Evolutionary conservation across 2,888 invertebrate genomes (phyloP).

Genomic region (Hirtodrosophila histrioides): DNA sequence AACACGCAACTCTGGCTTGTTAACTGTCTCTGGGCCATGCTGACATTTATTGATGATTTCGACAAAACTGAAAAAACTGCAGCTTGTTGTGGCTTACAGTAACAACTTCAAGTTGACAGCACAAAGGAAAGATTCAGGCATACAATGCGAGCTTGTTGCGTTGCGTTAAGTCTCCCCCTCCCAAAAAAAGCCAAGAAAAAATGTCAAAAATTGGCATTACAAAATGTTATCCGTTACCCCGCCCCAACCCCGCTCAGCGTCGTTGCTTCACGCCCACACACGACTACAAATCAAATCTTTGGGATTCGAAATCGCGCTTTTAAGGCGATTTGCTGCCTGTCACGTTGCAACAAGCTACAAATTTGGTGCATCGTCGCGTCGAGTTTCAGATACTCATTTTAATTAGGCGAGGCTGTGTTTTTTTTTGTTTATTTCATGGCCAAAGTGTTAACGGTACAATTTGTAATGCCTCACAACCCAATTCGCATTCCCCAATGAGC

Average conservation of each 20-base stretch:
- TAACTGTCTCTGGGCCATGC: conserved; percentile 20
- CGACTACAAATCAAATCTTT: conserved; percentile 1
- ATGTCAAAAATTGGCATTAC: conserved; percentile 40
- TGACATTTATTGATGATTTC: conserved; percentile 60
- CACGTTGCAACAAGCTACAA: conserved; percentile 55
- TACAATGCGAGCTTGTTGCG: conserved; percentile 13
- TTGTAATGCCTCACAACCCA: conserved; percentile 26
- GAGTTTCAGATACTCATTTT: conserved; percentile 30
- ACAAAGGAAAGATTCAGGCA: conserved; percentile 40
- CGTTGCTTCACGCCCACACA: conserved; percentile 42
- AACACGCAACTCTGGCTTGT: conserved; percentile 42
- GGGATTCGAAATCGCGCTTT: conserved; percentile 27
- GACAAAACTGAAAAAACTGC: neutral
- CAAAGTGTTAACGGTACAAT: conserved; percentile 38
- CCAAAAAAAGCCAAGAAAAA: conserved; percentile 6
- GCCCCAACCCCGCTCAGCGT: conserved; percentile 4
- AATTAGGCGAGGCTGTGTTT: conserved; percentile 29
- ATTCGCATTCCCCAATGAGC: conserved; percentile 21
- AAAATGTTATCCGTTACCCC: conserved; percentile 21
- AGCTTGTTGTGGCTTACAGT: neutral
- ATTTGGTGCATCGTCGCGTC: conserved; percentile 46
- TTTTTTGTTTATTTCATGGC: conserved; percentile 6
- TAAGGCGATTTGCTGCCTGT: conserved; percentile 70
- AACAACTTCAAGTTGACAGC: conserved; percentile 44
- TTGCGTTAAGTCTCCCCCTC: conserved; percentile 1